phyloP scores from a whole-genome alignment of 2,888 invertebrate genomes.

The Phyto melanocephala region DNA sequence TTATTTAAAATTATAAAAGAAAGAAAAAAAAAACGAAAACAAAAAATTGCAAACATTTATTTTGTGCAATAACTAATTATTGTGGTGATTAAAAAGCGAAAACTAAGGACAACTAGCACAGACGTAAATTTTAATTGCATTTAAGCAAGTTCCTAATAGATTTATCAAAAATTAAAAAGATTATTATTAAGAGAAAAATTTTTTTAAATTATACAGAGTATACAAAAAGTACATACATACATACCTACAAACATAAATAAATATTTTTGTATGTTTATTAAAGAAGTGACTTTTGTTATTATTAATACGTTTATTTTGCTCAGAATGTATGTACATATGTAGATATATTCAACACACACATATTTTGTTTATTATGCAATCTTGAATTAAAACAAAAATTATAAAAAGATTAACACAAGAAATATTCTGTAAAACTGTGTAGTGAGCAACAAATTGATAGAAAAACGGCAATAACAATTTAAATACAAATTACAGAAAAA shows the following conservation, averaged over 20 bases:
- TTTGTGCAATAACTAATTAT: constrained; percentile 18
- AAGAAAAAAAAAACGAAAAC: constrained; percentile 1
- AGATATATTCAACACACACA: no score
- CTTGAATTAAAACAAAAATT: constrained; percentile 14
- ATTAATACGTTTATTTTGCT: no score
- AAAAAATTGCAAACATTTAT: constrained; percentile 31
- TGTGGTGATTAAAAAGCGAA: neutral
- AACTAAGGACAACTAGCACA: neutral
- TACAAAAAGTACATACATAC: neutral
- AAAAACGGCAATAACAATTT: constrained; percentile 19
- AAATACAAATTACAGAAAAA: neutral
- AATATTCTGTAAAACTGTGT: constrained; percentile 1
- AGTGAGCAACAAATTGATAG: neutral
- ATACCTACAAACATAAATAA: no score
- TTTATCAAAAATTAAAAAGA: neutral
- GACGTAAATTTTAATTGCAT: constrained; percentile 15
- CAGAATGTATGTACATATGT: no score
- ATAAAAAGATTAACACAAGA: neutral
- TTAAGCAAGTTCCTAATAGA: constrained; percentile 19
- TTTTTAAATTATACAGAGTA: neutral
- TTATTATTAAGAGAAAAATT: constrained; percentile 27
- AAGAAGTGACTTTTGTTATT: constrained; percentile 16
- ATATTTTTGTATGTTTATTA: no score
- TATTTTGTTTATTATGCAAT: constrained; percentile 54
- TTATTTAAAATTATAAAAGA: constrained; percentile 10